These are phyloP conservation scores for Agapornis roseicollis DNA, from an alignment of 2,113 vertebrate species.

Conservation along the genomic window DNA sequence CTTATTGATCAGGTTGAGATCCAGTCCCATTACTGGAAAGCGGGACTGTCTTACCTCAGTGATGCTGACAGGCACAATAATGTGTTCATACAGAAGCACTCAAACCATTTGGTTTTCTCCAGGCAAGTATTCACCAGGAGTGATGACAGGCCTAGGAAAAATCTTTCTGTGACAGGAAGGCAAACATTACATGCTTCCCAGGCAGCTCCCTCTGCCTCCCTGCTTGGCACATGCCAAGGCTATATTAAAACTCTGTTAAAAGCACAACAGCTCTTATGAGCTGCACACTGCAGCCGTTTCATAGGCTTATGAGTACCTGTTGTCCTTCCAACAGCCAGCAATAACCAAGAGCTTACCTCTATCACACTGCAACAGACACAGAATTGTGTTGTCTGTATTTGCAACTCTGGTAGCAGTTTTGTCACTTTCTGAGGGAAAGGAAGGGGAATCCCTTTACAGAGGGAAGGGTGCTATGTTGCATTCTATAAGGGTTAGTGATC, in stretches of 20 bases:
- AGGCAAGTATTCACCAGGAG: conserved; percentile 17
- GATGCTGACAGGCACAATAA: not conserved
- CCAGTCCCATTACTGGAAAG: not conserved
- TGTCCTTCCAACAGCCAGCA: not conserved
- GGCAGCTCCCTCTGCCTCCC: not conserved
- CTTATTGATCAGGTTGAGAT: not conserved
- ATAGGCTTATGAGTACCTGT: not conserved
- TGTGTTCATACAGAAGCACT: not conserved
- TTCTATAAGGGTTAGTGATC: not conserved
- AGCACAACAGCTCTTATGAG: not conserved
- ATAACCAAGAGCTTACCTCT: not conserved
- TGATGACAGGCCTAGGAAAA: conserved; percentile 25
- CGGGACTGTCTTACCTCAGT: not conserved
- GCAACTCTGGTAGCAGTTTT: not conserved
- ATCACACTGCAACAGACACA: not conserved
- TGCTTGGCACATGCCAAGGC: not conserved
- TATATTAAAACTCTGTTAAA: conserved; percentile 20
- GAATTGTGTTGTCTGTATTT: not conserved
- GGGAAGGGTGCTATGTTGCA: not conserved
- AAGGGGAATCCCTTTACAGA: not conserved
- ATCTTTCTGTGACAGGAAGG: conserved; percentile 4
- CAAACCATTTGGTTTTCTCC: not conserved
- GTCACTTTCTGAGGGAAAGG: not conserved
- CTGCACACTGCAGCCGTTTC: not conserved
- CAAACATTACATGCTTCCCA: conserved; percentile 13